These are phyloP conservation scores for Pan paniscus DNA, from an alignment of 2,113 vertebrate genomes.

Conservation along the genomic window DNA sequence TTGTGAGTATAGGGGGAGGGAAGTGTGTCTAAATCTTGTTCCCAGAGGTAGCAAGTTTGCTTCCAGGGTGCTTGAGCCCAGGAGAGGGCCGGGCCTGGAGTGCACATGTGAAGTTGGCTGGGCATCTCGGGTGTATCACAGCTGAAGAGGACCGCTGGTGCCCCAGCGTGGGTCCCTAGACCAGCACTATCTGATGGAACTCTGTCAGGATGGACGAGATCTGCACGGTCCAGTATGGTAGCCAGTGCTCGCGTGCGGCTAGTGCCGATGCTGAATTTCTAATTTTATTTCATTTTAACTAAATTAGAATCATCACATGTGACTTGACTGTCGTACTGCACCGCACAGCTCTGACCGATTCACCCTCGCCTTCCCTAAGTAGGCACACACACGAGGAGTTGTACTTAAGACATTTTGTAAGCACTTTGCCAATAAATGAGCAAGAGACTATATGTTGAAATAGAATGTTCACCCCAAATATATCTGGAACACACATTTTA, in stretches of 20 bases:
- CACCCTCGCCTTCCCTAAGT: too few relatives aligned
- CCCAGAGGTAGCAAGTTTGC: neutral
- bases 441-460: rapidly evolving
- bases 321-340: neutral
- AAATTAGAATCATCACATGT: rapidly evolving
- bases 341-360: neutral
- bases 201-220: rapidly evolving
- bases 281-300: neutral
- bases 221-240: rapidly evolving
- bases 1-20: neutral
- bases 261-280: neutral
- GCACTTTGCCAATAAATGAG: neutral
- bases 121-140: neutral
- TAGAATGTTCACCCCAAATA: rapidly evolving
- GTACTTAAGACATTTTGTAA: rapidly evolving
- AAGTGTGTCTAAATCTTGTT: too few relatives aligned
- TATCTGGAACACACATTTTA: neutral
- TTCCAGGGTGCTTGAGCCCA: neutral
- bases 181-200: neutral
- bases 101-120: neutral
- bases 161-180: neutral
- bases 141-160: neutral
- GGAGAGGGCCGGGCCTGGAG: neutral
- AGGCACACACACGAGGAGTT: rapidly evolving
- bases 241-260: neutral